Evolutionary conservation across 2,888 invertebrate species (phyloP), one percentile per base, ranked within the genome.

Genomic region (Lagria hirta): DNA sequence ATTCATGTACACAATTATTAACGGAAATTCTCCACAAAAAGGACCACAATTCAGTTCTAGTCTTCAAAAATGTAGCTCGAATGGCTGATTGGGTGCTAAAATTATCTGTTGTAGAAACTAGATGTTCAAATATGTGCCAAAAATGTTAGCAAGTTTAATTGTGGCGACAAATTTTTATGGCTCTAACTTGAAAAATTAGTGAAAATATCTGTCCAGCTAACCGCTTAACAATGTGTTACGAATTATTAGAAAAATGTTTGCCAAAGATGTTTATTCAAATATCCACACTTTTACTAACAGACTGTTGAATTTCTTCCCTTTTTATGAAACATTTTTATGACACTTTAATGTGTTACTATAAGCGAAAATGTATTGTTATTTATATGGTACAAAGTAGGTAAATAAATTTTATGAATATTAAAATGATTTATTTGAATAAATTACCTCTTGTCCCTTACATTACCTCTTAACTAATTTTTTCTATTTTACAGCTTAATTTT

Each of bases 361-460:
- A 30, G 26, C 33, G 32, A 26, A 35, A 46, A 42, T 46, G 38
- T 46, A 46, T 37, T 47, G 47, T 47, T 47, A 47, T 37, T 47
- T 47, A 43, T 37, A 47, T 43, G 47, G 47, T 47, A 47, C 47
- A 47, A 47, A 47, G 43, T 47, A 43, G 47, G 28, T 27, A 35
- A 47, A 42, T 43, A 47, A 42, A 47, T 38, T 47, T 47, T 47
- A 43, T 47, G 27, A 47, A 37, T 30, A 17, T 17, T 35, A 32
- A 11, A 29, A 14, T 29, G 10, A 24, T 21, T 15, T n/a, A 29
- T 15, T 29, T 29, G 13, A 29, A 16, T 22, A n/a, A 21, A 6
- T 21, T 5, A 12, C 3, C n/a, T n/a, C n/a, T n/a, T n/a, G n/a
- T n/a, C n/a, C n/a, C n/a, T n/a, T n/a, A n/a, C n/a, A n/a, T 3